Percentiles rank a stretch among this genome's conserved stretches.
These are phyloP conservation scores for Ypsolopha sequella DNA, from an alignment of 2,888 invertebrate genomes.

Conservation along the genomic window DNA sequence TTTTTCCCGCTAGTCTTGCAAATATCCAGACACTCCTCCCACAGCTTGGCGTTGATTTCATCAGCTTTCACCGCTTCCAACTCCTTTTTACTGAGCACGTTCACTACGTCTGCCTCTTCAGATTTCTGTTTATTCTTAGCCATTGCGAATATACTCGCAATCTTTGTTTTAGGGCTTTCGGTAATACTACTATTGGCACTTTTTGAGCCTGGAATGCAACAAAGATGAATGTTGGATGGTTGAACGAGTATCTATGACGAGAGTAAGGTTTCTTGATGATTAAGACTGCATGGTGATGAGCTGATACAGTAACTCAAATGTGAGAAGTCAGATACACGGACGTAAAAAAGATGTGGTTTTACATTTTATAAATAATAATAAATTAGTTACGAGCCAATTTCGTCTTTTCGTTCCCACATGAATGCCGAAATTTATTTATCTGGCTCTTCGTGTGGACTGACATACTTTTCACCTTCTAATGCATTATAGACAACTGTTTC, in stretches of 20 bases:
- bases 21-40: constrained; percentile 73
- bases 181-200: constrained; percentile 10
- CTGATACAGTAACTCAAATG: too few relatives aligned
- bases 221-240: constrained; percentile 7
- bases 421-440: too few relatives aligned
- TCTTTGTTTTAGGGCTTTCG: constrained; percentile 15
- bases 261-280: too few relatives aligned
- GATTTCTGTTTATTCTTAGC: constrained; percentile 14
- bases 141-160: constrained; percentile 3
- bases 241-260: background rate
- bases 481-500: too few relatives aligned
- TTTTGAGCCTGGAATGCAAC: constrained; percentile 12
- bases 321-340: too few relatives aligned
- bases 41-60: constrained; percentile 72
- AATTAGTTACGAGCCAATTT: too few relatives aligned
- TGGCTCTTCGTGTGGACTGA: too few relatives aligned
- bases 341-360: too few relatives aligned
- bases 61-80: constrained; percentile 62
- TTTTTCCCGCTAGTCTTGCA: constrained; percentile 60
- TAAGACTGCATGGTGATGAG: too few relatives aligned
- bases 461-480: too few relatives aligned
- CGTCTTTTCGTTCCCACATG: too few relatives aligned
- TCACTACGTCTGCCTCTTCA: constrained; percentile 14
- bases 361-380: too few relatives aligned
- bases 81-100: constrained; percentile 36